Conservation (phyloP, 2,797 vertebrate genomes). For the Falco peregrinus region DNA sequence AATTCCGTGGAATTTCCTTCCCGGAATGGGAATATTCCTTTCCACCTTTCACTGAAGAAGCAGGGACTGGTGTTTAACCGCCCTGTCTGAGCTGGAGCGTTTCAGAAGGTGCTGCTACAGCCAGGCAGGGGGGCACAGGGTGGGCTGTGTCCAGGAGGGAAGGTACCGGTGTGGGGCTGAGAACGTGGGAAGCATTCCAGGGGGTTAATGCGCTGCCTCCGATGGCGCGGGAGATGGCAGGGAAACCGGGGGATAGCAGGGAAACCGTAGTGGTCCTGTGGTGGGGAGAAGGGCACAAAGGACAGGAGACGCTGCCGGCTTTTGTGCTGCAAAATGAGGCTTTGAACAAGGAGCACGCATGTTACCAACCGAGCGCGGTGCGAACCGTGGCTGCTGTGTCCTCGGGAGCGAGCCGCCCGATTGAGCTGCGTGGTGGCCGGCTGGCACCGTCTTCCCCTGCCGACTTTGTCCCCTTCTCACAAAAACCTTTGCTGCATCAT, state of each 20-base stretch:
- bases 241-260: not conserved
- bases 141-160: not conserved
- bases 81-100: not conserved
- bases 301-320: not conserved
- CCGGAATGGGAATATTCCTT: not conserved
- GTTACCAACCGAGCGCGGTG: not conserved
- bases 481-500: not conserved
- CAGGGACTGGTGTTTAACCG: too few relatives aligned
- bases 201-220: not conserved
- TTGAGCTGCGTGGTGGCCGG: not conserved
- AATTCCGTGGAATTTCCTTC: too few relatives aligned
- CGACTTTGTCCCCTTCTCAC: rapidly evolving
- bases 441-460: rapidly evolving
- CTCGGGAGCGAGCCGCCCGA: rapidly evolving
- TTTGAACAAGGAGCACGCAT: rapidly evolving
- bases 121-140: rapidly evolving
- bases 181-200: not conserved
- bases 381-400: not conserved
- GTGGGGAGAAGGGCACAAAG: not conserved
- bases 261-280: not conserved
- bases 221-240: not conserved
- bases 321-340: not conserved
- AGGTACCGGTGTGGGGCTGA: rapidly evolving
- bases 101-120: not conserved
- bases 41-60: not conserved